These are phyloP conservation scores for Brassicogethes aeneus DNA, from an alignment of 2,888 invertebrate genomes.

Conservation along the genomic window DNA sequence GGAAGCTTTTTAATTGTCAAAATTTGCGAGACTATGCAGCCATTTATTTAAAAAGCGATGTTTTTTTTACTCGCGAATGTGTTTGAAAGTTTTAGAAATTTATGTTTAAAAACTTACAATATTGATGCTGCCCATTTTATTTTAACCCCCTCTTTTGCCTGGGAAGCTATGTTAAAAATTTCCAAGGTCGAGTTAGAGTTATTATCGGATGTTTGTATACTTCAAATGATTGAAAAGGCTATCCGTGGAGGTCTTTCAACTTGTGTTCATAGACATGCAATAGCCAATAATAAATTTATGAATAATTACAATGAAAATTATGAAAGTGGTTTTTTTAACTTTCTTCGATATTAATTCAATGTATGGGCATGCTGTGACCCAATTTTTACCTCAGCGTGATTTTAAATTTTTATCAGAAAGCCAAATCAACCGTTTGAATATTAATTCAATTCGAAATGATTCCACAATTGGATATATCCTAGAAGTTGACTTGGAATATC, in stretches of 20 bases:
- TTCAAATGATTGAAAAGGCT: neutral
- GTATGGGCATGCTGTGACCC: no score
- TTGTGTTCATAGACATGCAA: no score
- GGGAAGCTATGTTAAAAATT: conserved; percentile 1
- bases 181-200: neutral
- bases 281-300: neutral
- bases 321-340: no score
- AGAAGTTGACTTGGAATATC: no score
- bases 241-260: neutral
- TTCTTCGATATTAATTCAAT: no score
- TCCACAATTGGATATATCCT: no score
- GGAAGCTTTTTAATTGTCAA: neutral
- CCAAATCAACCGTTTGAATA: no score
- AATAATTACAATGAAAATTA: neutral
- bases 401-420: no score
- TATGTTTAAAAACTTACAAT: no score
- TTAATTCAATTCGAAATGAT: no score
- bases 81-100: neutral
- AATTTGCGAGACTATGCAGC: neutral
- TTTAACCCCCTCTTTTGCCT: neutral
- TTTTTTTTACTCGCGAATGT: neutral
- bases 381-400: no score
- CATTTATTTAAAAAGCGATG: neutral
- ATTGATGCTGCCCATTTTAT: no score
- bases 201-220: neutral